Percentiles rank a stretch among this genome's conserved stretches.
These are phyloP conservation scores for Holothuria leucospilota DNA, from an alignment of 53 echinoderm and acorn worm genomes.

Conservation along the genomic window DNA sequence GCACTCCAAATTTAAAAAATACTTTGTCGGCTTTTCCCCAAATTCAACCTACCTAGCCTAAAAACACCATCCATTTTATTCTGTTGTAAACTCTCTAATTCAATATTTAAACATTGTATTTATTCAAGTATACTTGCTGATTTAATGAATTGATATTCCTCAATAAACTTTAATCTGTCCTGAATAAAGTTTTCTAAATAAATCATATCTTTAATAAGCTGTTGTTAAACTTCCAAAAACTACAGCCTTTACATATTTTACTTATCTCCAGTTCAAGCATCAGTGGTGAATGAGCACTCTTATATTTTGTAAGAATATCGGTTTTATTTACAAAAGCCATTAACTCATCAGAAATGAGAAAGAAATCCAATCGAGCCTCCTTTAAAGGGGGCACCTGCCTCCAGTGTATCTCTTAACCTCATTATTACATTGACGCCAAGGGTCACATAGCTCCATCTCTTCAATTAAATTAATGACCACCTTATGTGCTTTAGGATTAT, in stretches of 20 bases:
- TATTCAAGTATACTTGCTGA: not conserved
- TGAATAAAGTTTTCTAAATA: not conserved
- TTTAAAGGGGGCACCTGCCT: constrained; percentile 26
- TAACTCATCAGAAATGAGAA: constrained; percentile 30
- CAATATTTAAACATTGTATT: not conserved
- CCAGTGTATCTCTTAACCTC: constrained; percentile 15
- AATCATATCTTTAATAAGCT: constrained; percentile 4
- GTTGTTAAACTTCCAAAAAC: constrained; percentile 27
- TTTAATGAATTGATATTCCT: not conserved
- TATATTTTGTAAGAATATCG: not conserved
- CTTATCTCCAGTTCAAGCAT: not conserved
- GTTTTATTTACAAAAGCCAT: not conserved
- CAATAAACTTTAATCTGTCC: not conserved
- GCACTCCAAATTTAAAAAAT: constrained; percentile 18
- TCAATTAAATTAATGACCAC: constrained; percentile 17
- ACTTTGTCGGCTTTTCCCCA: constrained; percentile 35
- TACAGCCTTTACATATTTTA: not conserved
- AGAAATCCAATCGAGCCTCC: constrained; percentile 25
- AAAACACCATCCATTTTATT: constrained; percentile 38
- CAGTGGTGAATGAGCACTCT: constrained; percentile 23
- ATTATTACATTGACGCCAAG: constrained; percentile 1
- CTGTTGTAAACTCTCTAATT: not conserved
- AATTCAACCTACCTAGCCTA: constrained; percentile 24
- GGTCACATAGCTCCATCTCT: constrained; percentile 14
- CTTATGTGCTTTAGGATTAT: constrained; percentile 20